Conservation (phyloP, 2,113 vertebrate genomes). For the Cochlearius cochlearius region DNA sequence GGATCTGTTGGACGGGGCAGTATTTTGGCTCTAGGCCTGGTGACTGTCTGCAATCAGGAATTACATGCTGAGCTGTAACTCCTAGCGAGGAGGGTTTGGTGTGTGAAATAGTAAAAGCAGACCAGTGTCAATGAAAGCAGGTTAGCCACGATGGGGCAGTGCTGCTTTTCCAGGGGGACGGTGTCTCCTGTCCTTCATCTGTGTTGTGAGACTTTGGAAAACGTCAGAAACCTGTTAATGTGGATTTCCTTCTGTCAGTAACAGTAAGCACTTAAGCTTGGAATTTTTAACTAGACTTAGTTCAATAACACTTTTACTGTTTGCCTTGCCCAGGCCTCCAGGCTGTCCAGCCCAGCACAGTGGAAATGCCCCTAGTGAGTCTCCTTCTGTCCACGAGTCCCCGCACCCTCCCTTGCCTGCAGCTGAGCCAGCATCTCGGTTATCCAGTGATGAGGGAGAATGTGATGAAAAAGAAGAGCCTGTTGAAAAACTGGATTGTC, state of each 20-base stretch:
- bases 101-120: not conserved
- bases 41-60: not conserved
- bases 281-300: not conserved
- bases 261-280: not conserved
- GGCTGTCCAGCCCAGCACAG: slow-evolving; percentile 84
- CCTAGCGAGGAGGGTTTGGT: not conserved
- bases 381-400: slow-evolving; percentile 82
- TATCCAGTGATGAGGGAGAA: slow-evolving; percentile 97
- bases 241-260: not conserved
- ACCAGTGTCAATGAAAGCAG: not conserved
- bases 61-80: not conserved
- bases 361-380: slow-evolving; percentile 81
- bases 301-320: not conserved
- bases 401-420: slow-evolving; percentile 83
- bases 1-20: not conserved
- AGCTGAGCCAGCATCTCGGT: slow-evolving; percentile 84
- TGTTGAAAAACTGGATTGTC: slow-evolving; percentile 96
- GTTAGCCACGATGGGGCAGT: not conserved
- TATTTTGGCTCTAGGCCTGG: not conserved
- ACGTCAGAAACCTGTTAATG: not conserved
- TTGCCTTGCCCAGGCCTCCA: slow-evolving; percentile 80
- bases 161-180: not conserved
- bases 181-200: not conserved
- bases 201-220: not conserved
- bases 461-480: slow-evolving; percentile 93